Evolutionary conservation across 1,140 invertebrate genomes (phyloP), one percentile per base, ranked within the genome.

Genomic region (Ericerus pela): DNA sequence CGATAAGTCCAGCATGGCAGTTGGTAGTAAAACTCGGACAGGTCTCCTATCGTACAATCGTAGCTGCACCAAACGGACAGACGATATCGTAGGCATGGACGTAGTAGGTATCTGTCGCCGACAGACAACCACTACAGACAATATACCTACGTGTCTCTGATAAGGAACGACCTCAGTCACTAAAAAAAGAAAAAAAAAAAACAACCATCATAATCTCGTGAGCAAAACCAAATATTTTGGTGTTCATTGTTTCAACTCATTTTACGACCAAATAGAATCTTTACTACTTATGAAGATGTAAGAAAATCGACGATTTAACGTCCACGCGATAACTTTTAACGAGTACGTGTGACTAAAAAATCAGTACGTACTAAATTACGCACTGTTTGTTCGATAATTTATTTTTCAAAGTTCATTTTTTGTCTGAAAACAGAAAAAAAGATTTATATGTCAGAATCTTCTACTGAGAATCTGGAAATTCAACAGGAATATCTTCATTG

Each of bases 1-100:
- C n/a, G n/a, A n/a, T n/a, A n/a, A n/a, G n/a, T n/a, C n/a, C n/a
- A n/a, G n/a, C n/a, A n/a, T n/a, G n/a, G n/a, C n/a, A n/a, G n/a
- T n/a, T n/a, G n/a, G n/a, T n/a, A n/a, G n/a, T n/a, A n/a, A n/a
- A n/a, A n/a, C n/a, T n/a, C n/a, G n/a, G n/a, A n/a, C n/a, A n/a
- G n/a, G n/a, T n/a, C n/a, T n/a, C n/a, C n/a, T n/a, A n/a, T n/a
- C n/a, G n/a, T n/a, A n/a, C n/a, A n/a, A n/a, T n/a, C n/a, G n/a
- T n/a, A n/a, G n/a, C n/a, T n/a, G n/a, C n/a, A n/a, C n/a, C n/a
- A n/a, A n/a, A n/a, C n/a, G n/a, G n/a, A n/a, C n/a, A n/a, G n/a
- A n/a, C n/a, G n/a, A n/a, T n/a, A 20, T 47, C 41, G 41, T 47
- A 47, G 41, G 41, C 41, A 47, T 47, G 41, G 26, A 47, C 26